These are phyloP conservation scores for Lepidocyrtinus sp. DNA, from an alignment of 2,888 invertebrate species.

Conservation along the genomic window DNA sequence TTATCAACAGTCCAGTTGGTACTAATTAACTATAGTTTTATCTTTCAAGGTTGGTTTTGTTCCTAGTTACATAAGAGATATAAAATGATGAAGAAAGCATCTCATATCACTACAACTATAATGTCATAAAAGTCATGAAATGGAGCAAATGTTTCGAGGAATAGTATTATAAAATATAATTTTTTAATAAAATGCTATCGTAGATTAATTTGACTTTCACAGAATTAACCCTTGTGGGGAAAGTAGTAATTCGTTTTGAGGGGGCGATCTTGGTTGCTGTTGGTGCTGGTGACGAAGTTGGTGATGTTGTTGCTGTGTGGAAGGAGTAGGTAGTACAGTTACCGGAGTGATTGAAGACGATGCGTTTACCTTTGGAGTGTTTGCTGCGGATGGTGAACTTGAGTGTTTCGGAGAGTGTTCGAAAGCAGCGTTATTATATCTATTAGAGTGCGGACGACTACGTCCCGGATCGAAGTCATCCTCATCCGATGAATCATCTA, in stretches of 20 bases:
- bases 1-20: background rate
- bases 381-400: conserved; percentile 14
- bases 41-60: no score
- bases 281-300: conserved; percentile 5
- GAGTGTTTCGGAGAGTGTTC: conserved; percentile 48
- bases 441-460: conserved; percentile 64
- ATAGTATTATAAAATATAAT: background rate
- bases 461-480: conserved; percentile 59
- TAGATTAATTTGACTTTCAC: conserved; percentile 20
- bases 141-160: background rate
- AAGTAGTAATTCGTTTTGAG: conserved; percentile 58
- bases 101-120: no score
- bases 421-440: conserved; percentile 57
- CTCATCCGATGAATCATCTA: conserved; percentile 65
- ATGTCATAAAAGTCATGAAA: background rate
- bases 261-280: background rate
- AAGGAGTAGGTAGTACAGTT: conserved; percentile 17
- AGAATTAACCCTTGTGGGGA: conserved; percentile 63
- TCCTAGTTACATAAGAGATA: no score
- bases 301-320: conserved; percentile 16
- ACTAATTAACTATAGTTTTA: no score
- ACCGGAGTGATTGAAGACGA: conserved; percentile 48
- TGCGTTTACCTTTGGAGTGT: conserved; percentile 2
- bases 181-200: background rate
- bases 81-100: no score